Evolutionary conservation across 2,888 invertebrate species (phyloP), one percentile per base, ranked within the genome.

Genomic region (Helicoverpa assulta): DNA sequence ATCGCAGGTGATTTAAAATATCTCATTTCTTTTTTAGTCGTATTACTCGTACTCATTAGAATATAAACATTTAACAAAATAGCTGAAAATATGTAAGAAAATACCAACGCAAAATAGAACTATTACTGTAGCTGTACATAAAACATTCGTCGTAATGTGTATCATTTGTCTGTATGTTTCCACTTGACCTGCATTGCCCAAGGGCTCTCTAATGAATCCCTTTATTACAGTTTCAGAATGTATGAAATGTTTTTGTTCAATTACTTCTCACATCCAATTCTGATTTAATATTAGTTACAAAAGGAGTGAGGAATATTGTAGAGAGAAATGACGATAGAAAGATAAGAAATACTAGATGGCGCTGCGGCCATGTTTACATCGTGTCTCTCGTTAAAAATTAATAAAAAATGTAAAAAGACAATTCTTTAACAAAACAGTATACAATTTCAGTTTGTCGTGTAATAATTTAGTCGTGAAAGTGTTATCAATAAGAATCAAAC

Each of bases 121-220:
- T 18, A 61, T 47, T 61, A 47, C 64, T 64, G 53, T 60, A 57
- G 70, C 64, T 59, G 56, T 61, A 51, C 33, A 68, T 50, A 33
- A 59, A 74, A 58, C 51, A 78, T 71, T 81, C 73, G 69, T 73
- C 61, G 77, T 84, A 85, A 86, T 86, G 85, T 82, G 73, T 78
- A 76, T 80, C 80, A 87, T 86, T 85, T 84, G 85, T 84, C 82
- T 80, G 79, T 81, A 85, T 84, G 86, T 88, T 88, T 87, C 85
- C 86, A 82, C 82, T 76, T 67, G 82, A 73, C 71, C 73, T 78
- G 73, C 76, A 79, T 69, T 68, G 61, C 78, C 75, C 76, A 76
- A 72, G 71, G 84, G 82, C 68, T 84, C 68, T 84, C 81, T 81
- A 87, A 87, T 82, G 69, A 58, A 66, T 82, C 66, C 80, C 83